phyloP scores from a whole-genome alignment of 2,797 vertebrate genomes.

The Enteromius argenteus region DNA sequence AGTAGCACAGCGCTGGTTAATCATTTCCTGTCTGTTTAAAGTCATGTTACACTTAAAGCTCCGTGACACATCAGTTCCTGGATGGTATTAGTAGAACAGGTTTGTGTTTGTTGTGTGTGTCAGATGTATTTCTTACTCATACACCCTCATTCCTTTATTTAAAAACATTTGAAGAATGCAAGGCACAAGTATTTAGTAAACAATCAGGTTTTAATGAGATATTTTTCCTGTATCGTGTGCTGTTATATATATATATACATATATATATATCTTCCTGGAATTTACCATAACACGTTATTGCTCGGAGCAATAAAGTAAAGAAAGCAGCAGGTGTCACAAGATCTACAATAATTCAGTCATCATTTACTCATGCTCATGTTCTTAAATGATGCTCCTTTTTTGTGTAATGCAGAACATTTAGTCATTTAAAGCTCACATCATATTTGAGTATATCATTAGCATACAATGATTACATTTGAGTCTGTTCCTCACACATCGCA shows the following conservation, averaged over 20 bases:
- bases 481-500: neutral
- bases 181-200: neutral
- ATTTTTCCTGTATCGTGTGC: neutral
- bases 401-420: neutral
- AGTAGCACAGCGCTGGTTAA: conserved; percentile 46
- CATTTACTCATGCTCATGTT: conserved; percentile 7
- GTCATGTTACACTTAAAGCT: neutral
- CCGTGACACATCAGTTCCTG: neutral
- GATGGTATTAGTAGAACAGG: neutral
- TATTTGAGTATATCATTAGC: neutral
- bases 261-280: neutral
- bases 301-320: neutral
- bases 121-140: neutral
- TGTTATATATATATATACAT: too few species aligned
- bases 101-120: neutral
- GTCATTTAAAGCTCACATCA: neutral
- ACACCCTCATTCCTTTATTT: neutral
- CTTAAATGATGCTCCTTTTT: neutral
- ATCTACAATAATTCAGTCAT: neutral
- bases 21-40: conserved; percentile 41
- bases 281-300: neutral
- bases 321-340: neutral
- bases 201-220: neutral
- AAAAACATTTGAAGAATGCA: neutral
- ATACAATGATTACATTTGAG: neutral